Conservation (phyloP, 2,113 vertebrate species). For the Nothocercus nigrocapillus region DNA sequence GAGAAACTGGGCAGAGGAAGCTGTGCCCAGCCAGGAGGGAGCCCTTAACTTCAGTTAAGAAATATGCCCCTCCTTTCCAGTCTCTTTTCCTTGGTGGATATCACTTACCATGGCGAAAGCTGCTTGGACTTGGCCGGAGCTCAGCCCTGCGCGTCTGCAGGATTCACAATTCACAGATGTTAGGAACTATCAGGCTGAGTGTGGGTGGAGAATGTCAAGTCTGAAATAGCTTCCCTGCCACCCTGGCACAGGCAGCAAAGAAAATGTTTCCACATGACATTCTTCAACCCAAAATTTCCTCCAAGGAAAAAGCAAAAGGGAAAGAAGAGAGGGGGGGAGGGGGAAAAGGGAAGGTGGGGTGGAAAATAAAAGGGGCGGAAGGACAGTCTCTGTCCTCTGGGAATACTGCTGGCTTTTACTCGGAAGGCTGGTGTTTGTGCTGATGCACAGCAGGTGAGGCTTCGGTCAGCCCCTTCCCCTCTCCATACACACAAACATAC, state of each 20-base stretch:
- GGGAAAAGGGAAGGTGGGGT: too few relatives aligned
- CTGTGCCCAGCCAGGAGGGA: background rate
- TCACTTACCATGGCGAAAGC: constrained; percentile 59
- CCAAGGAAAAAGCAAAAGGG: constrained; percentile 53
- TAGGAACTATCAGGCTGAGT: constrained; percentile 79
- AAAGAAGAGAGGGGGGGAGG: too few relatives aligned
- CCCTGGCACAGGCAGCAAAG: constrained; percentile 77
- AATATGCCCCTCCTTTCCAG: constrained; percentile 64
- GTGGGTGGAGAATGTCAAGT: constrained; percentile 84
- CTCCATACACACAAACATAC: rapidly evolving
- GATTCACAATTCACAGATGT: constrained; percentile 90
- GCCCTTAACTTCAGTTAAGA: constrained; percentile 36
- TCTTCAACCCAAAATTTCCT: constrained; percentile 72
- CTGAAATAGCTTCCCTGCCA: constrained; percentile 86
- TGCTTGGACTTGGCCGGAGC: constrained; percentile 73
- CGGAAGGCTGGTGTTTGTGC: constrained; percentile 40
- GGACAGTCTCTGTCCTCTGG: background rate
- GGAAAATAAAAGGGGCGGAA: too few relatives aligned
- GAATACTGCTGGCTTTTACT: constrained; percentile 26
- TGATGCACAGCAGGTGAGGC: constrained; percentile 51
- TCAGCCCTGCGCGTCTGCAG: constrained; percentile 73
- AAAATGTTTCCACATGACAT: constrained; percentile 78
- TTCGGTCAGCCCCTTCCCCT: background rate
- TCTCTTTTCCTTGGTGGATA: constrained; percentile 48
- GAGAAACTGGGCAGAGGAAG: background rate